phyloP scores from a whole-genome alignment of 2,113 vertebrate species.

The Sphyrna mokarran region DNA sequence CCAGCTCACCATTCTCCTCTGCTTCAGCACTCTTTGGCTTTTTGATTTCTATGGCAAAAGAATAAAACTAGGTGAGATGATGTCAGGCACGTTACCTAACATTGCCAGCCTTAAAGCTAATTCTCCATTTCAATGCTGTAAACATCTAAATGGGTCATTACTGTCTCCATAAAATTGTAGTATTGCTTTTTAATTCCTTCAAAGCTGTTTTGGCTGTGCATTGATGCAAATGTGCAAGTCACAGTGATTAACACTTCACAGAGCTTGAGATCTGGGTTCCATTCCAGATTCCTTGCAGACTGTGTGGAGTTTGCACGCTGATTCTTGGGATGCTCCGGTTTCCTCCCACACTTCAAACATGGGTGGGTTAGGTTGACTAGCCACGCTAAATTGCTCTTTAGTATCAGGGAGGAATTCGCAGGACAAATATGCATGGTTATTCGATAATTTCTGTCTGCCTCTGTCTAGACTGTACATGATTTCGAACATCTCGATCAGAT shows the following conservation, averaged over 20 bases:
- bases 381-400: no score
- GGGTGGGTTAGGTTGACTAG: no score
- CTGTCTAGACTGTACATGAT: no score
- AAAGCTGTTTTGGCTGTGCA: neutral
- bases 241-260: no score
- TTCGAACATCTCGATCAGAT: no score
- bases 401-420: no score
- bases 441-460: no score
- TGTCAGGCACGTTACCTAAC: neutral
- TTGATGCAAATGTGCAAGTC: neutral
- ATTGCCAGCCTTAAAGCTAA: neutral
- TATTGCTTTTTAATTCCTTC: neutral
- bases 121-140: neutral
- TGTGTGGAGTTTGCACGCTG: no score
- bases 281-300: no score
- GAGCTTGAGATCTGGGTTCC: no score
- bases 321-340: neutral
- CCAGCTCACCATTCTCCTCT: slow-evolving; percentile 25
- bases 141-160: neutral
- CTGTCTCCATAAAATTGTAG: neutral
- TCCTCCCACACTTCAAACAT: neutral
- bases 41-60: slow-evolving; percentile 46
- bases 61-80: neutral
- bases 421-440: no score
- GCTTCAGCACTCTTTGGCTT: slow-evolving; percentile 48